Evolutionary conservation across 2,888 invertebrate species (phyloP).

Genomic region (Buathra laborator): DNA sequence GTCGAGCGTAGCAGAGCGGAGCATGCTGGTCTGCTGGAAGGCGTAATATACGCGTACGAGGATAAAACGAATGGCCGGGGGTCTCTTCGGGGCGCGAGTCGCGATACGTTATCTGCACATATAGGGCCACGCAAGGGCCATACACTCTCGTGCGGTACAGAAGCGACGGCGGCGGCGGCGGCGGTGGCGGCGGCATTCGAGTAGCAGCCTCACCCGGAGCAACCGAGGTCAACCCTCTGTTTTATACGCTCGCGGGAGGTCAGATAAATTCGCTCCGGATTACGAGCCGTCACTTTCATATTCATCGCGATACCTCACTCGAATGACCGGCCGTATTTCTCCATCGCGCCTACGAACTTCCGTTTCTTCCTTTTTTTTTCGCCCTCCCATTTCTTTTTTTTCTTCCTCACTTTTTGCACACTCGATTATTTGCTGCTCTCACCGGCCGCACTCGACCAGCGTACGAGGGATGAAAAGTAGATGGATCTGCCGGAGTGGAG

Average conservation of each 20-base stretch:
- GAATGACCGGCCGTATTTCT: slow-evolving; percentile 80
- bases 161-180: slow-evolving; percentile 45
- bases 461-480: slow-evolving; percentile 44
- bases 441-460: slow-evolving; percentile 20
- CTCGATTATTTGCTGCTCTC: slow-evolving; percentile 23
- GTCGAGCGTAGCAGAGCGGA: slow-evolving; percentile 65
- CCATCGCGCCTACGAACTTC: slow-evolving; percentile 67
- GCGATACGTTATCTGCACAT: slow-evolving; percentile 81
- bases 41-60: slow-evolving; percentile 77
- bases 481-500: not conserved
- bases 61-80: slow-evolving; percentile 80
- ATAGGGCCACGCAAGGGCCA: slow-evolving; percentile 52
- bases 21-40: slow-evolving; percentile 50
- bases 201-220: slow-evolving; percentile 46
- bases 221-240: slow-evolving; percentile 61
- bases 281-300: slow-evolving; percentile 84
- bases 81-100: slow-evolving; percentile 75
- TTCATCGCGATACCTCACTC: slow-evolving; percentile 82
- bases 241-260: slow-evolving; percentile 69
- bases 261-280: slow-evolving; percentile 83
- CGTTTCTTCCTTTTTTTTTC: slow-evolving; percentile 61
- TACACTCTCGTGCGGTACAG: slow-evolving; percentile 28
- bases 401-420: slow-evolving; percentile 31
- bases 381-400: not conserved
- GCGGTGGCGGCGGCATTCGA: slow-evolving; percentile 33